phyloP scores from a whole-genome alignment of 2,797 vertebrate species.

The Orientallactaga sibirica region DNA sequence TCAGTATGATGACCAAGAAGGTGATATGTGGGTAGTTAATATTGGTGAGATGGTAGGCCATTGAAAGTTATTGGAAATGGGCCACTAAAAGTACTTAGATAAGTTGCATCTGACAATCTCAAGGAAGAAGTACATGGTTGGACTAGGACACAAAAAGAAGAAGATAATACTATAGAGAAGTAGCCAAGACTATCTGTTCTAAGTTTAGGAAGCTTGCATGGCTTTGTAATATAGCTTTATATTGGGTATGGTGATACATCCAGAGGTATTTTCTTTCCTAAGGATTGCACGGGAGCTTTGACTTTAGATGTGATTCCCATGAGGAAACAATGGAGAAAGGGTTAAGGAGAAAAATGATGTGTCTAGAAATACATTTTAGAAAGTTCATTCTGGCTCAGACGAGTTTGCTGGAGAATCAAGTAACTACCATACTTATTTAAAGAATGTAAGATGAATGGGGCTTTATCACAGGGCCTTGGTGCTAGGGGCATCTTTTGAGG shows the following conservation, averaged over 20 bases:
- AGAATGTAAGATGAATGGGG: not conserved
- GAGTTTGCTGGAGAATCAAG: not conserved
- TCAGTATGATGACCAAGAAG: not conserved
- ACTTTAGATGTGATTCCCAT: not conserved
- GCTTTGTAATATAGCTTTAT: no score
- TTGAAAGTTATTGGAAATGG: not conserved
- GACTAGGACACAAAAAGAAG: not conserved
- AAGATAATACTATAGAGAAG: not conserved
- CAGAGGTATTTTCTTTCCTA: no score
- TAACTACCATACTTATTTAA: not conserved
- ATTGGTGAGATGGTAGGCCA: not conserved
- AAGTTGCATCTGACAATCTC: not conserved
- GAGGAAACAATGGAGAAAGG: not conserved
- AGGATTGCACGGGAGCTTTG: not conserved
- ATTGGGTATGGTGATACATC: no score
- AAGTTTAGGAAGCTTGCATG: not conserved
- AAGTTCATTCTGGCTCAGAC: not conserved
- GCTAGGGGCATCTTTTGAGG: not conserved
- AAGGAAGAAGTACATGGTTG: rapidly evolving
- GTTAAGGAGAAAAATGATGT: not conserved
- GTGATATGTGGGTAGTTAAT: not conserved
- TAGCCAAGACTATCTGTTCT: not conserved
- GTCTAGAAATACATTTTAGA: not conserved
- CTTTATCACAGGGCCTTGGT: not conserved
- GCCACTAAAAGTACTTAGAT: not conserved